Base-by-base conservation (phyloP, 2,113 vertebrate species). In the Poeciliopsis occidentalis region DNA sequence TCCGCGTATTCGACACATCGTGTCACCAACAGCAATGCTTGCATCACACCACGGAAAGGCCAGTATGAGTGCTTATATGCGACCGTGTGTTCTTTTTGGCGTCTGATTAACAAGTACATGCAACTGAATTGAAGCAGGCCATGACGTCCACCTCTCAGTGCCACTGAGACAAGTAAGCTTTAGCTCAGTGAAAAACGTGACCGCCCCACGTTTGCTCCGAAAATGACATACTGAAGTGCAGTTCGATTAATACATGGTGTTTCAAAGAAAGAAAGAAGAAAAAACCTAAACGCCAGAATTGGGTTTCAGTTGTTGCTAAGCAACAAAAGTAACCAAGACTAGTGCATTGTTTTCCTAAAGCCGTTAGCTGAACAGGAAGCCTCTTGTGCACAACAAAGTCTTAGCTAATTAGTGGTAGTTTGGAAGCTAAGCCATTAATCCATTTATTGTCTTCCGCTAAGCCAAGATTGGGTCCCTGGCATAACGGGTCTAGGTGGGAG, bases 281-380 rank as follows among this genome's bases (percentile, higher is more conserved):
- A 86, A 37, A 37, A 37, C 10, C 71, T 71, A 34, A 39, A 44
- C 26, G 54, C 71, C 79, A 85, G 73, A 75, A 85, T 69, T 57
- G 68, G 69, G 64, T 92, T 91, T 86, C 80, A 78, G 81, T 75
- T 83, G 89, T 93, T 92, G 90, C 90, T 84, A 77, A 81, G 92
- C 90, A 93, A 92, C 90, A 88, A 77, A 83, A 76, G 65, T 84
- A 82, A 69, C 80, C 57, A 73, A 84, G 67, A 87, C 80, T 65
- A 81, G 69, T 69, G 60, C 63, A 60, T 82, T 60, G 54, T 63
- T 64, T 83, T 74, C 80, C 63, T 85, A 66, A 15, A 64, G 64
- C 66, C 26, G 60, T 86, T 81, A 67, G 65, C 71, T 71, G 77
- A 57, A 84, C 80, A 81, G 76, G 31, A 70, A 27, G 29, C 64